Evolutionary conservation across 1,140 invertebrate genomes (phyloP).

Genomic region (Eumeta japonica): DNA sequence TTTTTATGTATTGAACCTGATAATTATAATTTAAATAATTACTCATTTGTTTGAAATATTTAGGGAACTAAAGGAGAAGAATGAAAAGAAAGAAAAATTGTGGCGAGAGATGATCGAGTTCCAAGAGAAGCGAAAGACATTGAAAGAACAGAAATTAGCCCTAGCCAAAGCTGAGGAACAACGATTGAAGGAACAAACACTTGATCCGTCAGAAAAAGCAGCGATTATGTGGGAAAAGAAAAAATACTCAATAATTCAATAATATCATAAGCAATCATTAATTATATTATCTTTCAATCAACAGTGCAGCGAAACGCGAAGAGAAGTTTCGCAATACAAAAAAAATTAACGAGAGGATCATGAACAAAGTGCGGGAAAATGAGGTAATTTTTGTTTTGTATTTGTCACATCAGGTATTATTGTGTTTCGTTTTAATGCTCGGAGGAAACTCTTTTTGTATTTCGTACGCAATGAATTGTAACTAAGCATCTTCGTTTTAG

Average conservation of each 20-base stretch:
- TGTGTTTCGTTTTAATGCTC: too few relatives aligned
- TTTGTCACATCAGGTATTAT: too few relatives aligned
- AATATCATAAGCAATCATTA: too few relatives aligned
- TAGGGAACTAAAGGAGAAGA: constrained; percentile 35
- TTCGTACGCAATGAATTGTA: too few relatives aligned
- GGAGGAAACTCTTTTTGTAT: too few relatives aligned
- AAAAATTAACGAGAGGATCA: constrained; percentile 23
- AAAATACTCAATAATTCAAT: too few relatives aligned
- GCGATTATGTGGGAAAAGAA: too few relatives aligned
- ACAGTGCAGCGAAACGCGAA: constrained; percentile 27
- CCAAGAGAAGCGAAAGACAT: constrained; percentile 20
- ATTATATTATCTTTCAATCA: constrained; percentile 7
- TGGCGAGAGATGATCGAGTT: constrained; percentile 31
- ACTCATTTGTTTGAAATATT: constrained; percentile 5
- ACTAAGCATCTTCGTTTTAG: too few relatives aligned
- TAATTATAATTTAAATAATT: background rate
- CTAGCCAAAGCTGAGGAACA: constrained; percentile 25
- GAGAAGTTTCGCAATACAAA: constrained; percentile 22
- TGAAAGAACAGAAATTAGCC: constrained; percentile 32
- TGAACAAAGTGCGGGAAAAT: constrained; percentile 25
- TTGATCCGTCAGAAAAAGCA: too few relatives aligned
- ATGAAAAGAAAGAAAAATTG: constrained; percentile 20
- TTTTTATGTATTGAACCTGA: too few relatives aligned
- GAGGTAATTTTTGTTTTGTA: constrained; percentile 16
- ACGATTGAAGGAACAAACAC: constrained; percentile 26